Conservation (phyloP, 2,888 invertebrate species). For the Metacarcinus magister region DNA sequence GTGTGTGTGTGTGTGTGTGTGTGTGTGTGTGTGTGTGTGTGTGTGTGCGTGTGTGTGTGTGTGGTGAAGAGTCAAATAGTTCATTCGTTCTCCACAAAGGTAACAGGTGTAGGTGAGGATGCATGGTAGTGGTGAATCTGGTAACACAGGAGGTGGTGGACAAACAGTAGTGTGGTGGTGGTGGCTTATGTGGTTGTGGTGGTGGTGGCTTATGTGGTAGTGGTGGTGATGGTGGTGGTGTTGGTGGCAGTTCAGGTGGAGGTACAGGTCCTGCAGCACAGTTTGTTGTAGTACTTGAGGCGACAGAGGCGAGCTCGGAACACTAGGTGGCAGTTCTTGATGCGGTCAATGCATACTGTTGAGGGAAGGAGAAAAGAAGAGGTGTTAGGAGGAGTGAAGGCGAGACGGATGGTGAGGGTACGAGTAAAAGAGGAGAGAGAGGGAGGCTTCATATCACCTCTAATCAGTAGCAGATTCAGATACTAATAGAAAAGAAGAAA, state of each 20-base stretch:
- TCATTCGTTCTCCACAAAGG: neutral
- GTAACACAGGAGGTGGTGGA: neutral
- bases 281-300: constrained; percentile 81
- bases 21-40: too few species aligned
- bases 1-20: too few species aligned
- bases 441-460: neutral
- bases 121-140: neutral
- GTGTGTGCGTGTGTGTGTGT: too few species aligned
- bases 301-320: constrained; percentile 81
- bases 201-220: neutral
- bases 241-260: neutral
- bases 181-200: neutral
- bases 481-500: too few species aligned
- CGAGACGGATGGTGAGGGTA: neutral
- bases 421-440: neutral
- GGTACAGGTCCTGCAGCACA: constrained; percentile 81
- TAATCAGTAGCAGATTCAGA: too few species aligned
- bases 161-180: neutral
- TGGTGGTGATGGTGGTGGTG: neutral
- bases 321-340: constrained; percentile 82
- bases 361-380: neutral
- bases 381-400: too few species aligned
- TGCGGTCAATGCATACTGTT: constrained; percentile 81
- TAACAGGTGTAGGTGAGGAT: neutral
- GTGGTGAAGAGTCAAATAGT: too few species aligned